Base-by-base conservation (phyloP, 1,140 invertebrate species). In the Cydia pomonella region DNA sequence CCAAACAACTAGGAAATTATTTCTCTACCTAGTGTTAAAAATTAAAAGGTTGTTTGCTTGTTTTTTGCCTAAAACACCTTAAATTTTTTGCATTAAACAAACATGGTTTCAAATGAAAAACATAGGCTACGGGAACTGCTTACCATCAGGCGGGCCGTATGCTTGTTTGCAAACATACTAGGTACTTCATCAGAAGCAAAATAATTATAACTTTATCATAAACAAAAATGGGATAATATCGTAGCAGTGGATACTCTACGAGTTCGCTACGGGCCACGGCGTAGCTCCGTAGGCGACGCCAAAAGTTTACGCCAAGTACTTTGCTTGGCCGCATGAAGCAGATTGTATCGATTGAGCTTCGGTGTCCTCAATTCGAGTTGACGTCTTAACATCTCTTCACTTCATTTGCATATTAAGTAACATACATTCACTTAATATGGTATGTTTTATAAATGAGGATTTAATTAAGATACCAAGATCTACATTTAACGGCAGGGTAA, bases 321-420 rank as follows among this genome's bases (percentile, higher is more conserved):
- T 21, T 38, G 38, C 41, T 73, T 71, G 79, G 64, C 77, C 77
- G 73, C 72, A 80, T 79, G 83, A 76, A 82, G 82, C 66, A 83
- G 73, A 77, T 82, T 76, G 79, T 85, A 90, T 88, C 80, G 87
- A 90, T 90, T 87, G 76, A 77, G 78, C 80, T 77, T 75, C 72
- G 41, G 74, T 82, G 79, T 75, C 79, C 80, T 84, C 75, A 78
- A 47, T 66, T 63, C 84, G 80, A 86, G 82, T 80, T 80, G 82
- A 82, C 75, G 76, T 79, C 82, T 82, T 79, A 74, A 76, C 59
- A 76, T 74, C 73, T 75, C 73, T 72, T 74, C 73, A 71, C 2
- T 59, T 21, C 53, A 5, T 72, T 38, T 74, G 63, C 21, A 41
- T 73, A 64, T 73, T 3, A 72, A 44, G 33, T 38, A 29, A 44